These are phyloP conservation scores for Caenorhabditis sinica DNA, from an alignment of 2,888 invertebrate genomes.

Conservation along the genomic window DNA sequence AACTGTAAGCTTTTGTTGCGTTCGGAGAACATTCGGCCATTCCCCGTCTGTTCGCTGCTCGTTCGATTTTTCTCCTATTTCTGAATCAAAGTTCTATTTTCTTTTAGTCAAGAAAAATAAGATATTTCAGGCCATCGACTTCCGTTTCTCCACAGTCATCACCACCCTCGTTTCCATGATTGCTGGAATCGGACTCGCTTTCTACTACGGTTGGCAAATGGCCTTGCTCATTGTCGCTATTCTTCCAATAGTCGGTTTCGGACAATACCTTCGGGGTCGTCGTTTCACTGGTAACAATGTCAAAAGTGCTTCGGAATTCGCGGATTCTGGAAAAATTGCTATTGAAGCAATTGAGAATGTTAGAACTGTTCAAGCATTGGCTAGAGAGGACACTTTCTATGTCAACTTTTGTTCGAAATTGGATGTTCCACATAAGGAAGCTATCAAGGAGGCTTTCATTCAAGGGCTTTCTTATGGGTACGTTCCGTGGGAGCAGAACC, in stretches of 20 bases:
- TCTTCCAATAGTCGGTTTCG: conserved; percentile 83
- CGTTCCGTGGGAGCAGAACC: not conserved
- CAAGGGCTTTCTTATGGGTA: conserved; percentile 76
- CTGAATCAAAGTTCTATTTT: too few species aligned
- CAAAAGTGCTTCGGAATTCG: conserved; percentile 73
- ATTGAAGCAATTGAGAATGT: conserved; percentile 85
- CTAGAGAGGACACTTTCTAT: conserved; percentile 84
- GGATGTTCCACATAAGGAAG: conserved; percentile 74
- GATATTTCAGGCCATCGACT: conserved; percentile 84
- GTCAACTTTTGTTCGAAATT: conserved; percentile 76
- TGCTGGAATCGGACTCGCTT: conserved; percentile 82
- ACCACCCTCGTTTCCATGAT: conserved; percentile 82
- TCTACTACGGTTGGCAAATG: conserved; percentile 85
- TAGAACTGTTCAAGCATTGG: conserved; percentile 84
- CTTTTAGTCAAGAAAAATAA: too few species aligned
- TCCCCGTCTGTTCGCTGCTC: too few species aligned
- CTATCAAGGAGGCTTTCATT: conserved; percentile 73
- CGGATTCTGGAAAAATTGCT: conserved; percentile 81
- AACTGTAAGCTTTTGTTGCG: conserved; percentile 68
- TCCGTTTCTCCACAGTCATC: conserved; percentile 84
- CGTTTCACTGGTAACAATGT: conserved; percentile 84
- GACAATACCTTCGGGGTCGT: conserved; percentile 71
- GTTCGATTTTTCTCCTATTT: too few species aligned
- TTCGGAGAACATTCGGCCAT: too few species aligned
- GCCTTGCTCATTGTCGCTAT: conserved; percentile 84